Conservation (phyloP, 2,888 invertebrate species). For the Ceriagrion tenellum region DNA sequence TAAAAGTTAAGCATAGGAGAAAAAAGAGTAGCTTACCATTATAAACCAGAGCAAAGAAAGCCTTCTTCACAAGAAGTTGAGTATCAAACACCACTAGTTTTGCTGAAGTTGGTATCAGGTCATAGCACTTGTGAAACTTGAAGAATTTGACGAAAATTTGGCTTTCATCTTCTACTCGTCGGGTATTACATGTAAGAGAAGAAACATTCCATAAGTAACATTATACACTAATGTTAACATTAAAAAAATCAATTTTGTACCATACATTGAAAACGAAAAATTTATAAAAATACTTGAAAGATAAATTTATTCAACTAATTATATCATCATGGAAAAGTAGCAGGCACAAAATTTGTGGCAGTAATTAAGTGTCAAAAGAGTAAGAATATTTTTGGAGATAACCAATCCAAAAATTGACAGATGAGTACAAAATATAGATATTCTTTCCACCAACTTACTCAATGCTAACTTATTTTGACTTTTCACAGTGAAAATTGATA, state of each 20-base stretch:
- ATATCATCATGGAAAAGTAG: too few relatives aligned
- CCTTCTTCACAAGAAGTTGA: slow-evolving; percentile 97
- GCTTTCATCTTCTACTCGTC: slow-evolving; percentile 95
- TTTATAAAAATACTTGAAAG: too few relatives aligned
- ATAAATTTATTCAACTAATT: too few relatives aligned
- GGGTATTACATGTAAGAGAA: slow-evolving; percentile 74
- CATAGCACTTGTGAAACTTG: slow-evolving; percentile 99
- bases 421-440: too few relatives aligned
- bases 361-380: too few relatives aligned
- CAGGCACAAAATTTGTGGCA: too few relatives aligned
- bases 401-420: too few relatives aligned
- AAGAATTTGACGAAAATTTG: slow-evolving; percentile 99
- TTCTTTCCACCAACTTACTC: too few relatives aligned
- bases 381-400: too few relatives aligned
- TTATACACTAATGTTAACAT: not conserved
- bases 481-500: too few relatives aligned
- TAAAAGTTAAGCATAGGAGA: not conserved
- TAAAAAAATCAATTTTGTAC: not conserved
- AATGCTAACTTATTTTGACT: too few relatives aligned
- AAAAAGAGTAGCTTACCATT: slow-evolving; percentile 85
- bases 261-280: not conserved
- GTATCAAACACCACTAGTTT: slow-evolving; percentile 99
- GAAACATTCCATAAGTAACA: not conserved
- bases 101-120: slow-evolving; percentile 99
- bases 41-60: slow-evolving; percentile 99